phyloP scores from a whole-genome alignment of 2,888 invertebrate genomes.

The Dusona sp. region DNA sequence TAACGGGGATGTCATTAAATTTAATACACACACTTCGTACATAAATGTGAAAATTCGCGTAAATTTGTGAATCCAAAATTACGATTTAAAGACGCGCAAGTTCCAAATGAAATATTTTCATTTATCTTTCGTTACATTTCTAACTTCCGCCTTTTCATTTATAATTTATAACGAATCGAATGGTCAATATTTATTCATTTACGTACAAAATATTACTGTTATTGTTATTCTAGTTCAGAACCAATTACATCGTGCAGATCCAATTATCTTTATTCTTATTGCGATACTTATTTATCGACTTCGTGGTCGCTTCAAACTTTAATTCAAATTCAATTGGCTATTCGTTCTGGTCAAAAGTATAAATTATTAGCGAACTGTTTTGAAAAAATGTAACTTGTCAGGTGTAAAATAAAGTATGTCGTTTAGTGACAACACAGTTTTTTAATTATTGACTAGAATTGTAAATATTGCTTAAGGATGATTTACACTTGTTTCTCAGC shows the following conservation, averaged over 20 bases:
- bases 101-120: slow-evolving; percentile 1
- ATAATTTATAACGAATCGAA: background rate
- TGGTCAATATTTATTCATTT: background rate
- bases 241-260: background rate
- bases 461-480: no score
- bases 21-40: background rate
- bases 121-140: background rate
- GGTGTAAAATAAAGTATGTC: background rate
- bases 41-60: background rate
- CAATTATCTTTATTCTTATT: background rate
- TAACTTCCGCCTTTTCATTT: background rate
- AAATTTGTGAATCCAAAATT: slow-evolving; percentile 27
- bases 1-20: background rate
- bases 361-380: background rate
- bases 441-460: no score
- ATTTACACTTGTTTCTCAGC: no score
- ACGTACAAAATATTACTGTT: background rate
- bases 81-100: background rate
- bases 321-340: background rate
- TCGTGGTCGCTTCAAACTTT: background rate
- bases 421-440: no score
- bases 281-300: background rate
- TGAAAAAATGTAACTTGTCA: background rate
- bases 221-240: background rate
- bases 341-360: background rate